These are phyloP conservation scores for Ophion obscuratus DNA, from an alignment of 2,888 invertebrate species.

Conservation along the genomic window DNA sequence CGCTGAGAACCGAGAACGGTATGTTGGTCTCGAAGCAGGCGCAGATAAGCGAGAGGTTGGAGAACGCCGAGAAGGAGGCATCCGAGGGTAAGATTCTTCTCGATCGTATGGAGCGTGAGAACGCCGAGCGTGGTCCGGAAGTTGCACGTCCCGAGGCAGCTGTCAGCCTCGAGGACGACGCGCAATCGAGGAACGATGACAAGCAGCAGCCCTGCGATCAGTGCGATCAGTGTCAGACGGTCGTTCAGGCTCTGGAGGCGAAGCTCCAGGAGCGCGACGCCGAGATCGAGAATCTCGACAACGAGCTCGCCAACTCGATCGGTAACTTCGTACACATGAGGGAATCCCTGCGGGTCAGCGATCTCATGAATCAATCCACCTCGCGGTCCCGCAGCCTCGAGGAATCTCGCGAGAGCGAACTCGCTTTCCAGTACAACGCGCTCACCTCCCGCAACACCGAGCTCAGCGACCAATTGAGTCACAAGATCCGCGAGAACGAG, in stretches of 20 bases:
- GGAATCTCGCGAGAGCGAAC: slow-evolving; percentile 82
- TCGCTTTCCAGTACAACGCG: background rate
- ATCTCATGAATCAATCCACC: slow-evolving; percentile 85
- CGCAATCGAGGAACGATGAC: slow-evolving; percentile 20
- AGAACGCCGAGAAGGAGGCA: slow-evolving; percentile 79
- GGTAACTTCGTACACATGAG: slow-evolving; percentile 88
- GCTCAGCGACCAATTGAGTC: slow-evolving; percentile 86
- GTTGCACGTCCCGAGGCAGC: slow-evolving; percentile 50
- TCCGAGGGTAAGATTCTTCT: slow-evolving; percentile 76
- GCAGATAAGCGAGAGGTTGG: slow-evolving; percentile 82
- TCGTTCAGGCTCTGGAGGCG: slow-evolving; percentile 85
- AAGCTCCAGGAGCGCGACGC: slow-evolving; percentile 91
- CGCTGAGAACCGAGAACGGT: slow-evolving; percentile 78
- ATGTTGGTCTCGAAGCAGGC: slow-evolving; percentile 79
- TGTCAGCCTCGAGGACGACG: slow-evolving; percentile 29
- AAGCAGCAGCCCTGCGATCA: slow-evolving; percentile 72
- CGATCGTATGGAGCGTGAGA: slow-evolving; percentile 74
- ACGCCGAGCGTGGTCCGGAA: slow-evolving; percentile 59
- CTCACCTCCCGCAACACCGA: slow-evolving; percentile 85
- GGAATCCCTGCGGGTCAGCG: slow-evolving; percentile 87
- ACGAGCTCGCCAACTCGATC: slow-evolving; percentile 88
- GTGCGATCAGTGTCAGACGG: slow-evolving; percentile 77
- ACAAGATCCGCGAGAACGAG: slow-evolving; percentile 86
- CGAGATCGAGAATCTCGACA: slow-evolving; percentile 90
- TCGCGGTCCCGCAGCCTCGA: slow-evolving; percentile 85